Evolutionary conservation across 2,888 invertebrate species (phyloP), one percentile per base, ranked within the genome.

Genomic region (Prosopocoilus inquinatus): DNA sequence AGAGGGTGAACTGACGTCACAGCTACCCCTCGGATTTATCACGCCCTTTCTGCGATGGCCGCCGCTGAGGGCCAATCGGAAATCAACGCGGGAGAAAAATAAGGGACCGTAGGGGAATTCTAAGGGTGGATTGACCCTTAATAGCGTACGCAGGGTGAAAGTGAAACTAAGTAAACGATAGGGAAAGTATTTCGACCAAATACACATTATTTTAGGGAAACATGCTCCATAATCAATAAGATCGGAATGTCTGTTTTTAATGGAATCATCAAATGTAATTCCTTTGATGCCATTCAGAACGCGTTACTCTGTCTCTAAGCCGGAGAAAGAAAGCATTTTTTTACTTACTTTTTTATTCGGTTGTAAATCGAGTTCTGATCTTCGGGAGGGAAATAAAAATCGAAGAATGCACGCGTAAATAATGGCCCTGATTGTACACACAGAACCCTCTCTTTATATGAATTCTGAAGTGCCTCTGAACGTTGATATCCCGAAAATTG

Each of bases 41-140:
- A 53, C 70, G 67, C 74, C 74, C 67, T 62, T 68, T 70, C 69
- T 57, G 66, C 62, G 67, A 74, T 74, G 74, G 74, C 73, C 68
- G 72, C 65, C 64, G 50, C 50, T 20, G 41, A 48, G 50, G 34
- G 47, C 57, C 71, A 67, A 69, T 68, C 54, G 60, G 57, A 61
- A 47, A 47, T 50, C 59, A 65, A 61, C 66, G 67, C 69, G 68
- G 69, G 66, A 68, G 68, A 66, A 62, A 59, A 52, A 50, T 56
- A 50, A 64, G 69, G 70, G 71, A 66, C 64, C 63, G 64, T 54
- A 70, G 68, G 67, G 67, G 67, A 70, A 65, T 60, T 52, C 58
- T 55, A 54, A 64, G 62, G 60, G 64, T 65, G 63, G 63, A 63
- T 62, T 63, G 60, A 63, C 63, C 62, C 62, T 61, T 60, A 54